Conservation (phyloP, 2,888 invertebrate species). For the Tyria jacobaeae region DNA sequence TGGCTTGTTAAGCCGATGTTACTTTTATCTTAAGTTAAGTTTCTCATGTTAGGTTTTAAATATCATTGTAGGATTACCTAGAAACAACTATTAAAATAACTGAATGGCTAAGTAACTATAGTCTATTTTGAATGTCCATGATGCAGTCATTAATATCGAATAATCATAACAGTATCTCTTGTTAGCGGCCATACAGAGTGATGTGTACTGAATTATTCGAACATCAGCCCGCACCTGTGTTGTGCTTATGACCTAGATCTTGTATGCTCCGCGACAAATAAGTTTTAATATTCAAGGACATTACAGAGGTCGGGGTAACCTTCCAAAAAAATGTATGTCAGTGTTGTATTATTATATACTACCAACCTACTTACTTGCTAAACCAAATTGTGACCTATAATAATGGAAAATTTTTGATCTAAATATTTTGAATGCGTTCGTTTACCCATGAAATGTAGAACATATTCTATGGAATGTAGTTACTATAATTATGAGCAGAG, state of each 20-base stretch:
- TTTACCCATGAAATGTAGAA: not conserved
- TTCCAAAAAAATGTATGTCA: conserved; percentile 28
- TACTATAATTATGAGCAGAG: too few species aligned
- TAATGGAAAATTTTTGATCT: conserved; percentile 4
- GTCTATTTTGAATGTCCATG: too few species aligned
- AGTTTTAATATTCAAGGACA: conserved; percentile 45
- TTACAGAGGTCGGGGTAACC: conserved; percentile 33
- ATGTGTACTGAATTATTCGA: conserved; percentile 26
- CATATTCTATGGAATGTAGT: too few species aligned
- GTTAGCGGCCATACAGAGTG: not conserved
- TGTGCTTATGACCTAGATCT: conserved; percentile 43
- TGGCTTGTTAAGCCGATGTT: too few species aligned
- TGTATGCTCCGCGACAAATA: conserved; percentile 37
- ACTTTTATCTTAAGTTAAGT: too few species aligned
- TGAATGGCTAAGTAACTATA: too few species aligned
- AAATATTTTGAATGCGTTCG: not conserved
- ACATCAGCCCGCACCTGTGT: conserved; percentile 27
- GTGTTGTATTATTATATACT: conserved; percentile 3
- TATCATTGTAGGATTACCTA: too few species aligned
- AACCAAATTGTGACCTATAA: conserved; percentile 7
- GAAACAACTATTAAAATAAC: too few species aligned
- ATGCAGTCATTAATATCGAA: not conserved
- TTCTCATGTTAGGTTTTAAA: too few species aligned
- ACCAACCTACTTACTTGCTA: not conserved
- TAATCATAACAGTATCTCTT: conserved; percentile 1